Evolutionary conservation across 2,797 vertebrate genomes (phyloP), one percentile per base, ranked within the genome.

Genomic region (Ctenochaetus hawaiiensis): DNA sequence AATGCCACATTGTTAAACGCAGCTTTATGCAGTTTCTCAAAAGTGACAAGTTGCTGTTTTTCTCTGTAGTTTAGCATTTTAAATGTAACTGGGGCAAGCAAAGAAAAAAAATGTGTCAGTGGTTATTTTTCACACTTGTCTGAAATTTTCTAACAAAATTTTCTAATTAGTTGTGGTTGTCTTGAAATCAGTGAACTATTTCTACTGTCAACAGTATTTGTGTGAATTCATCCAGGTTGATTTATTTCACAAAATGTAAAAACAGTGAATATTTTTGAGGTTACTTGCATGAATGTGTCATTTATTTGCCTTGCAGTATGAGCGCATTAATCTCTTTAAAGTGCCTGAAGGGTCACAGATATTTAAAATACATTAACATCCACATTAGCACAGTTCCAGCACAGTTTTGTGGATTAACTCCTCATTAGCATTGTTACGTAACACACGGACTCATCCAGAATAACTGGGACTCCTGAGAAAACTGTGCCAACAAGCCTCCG

Each of bases 391-490:
- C 39, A 47, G 41, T 12, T 70, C 26, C 82, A 67, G 80, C 67
- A 67, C 17, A 47, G 65, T 84, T 45, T 79, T 5, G 56, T 34
- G 68, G 77, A 75, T 80, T 75, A 48, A 22, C 49, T 61, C 68
- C 34, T 61, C 65, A 79, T 88, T 77, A 77, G 66, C 74, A 64
- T 73, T 17, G 70, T 90, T 85, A 82, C 2, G 70, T 64, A 92
- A 91, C 71, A 52, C 6, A 12, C 54, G 72, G 17, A 68, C 22
- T n/a, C 57, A 51, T 59, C 37, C 57, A 79, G 70, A 73, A 63
- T 41, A 74, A 67, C 16, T 58, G 74, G 72, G 47, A 77, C 83
- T 78, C 68, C 62, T 22, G 69, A 77, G 72, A 34, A 51, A 84
- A 67, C 1, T 76, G 81, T 74, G 72, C 57, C 66, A 72, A 81